Base-by-base conservation (phyloP, 1,140 invertebrate genomes). In the Drosophila ohnishii region DNA sequence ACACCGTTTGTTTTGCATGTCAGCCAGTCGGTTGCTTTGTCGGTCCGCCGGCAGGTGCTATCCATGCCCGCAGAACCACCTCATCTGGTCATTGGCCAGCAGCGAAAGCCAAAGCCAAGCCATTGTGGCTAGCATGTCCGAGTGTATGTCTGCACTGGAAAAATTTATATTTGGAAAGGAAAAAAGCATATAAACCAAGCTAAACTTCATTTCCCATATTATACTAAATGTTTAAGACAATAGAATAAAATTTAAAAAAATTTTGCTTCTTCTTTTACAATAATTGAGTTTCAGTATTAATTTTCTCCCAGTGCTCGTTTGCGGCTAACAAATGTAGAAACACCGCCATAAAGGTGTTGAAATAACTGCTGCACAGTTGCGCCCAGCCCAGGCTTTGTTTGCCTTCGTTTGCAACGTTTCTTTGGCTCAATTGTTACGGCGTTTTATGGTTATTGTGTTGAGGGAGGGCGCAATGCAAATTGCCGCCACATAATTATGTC, bases 401-500 rank as follows among this genome's bases (percentile, higher is more conserved):
- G 47, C 56, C 55, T 59, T 40, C 56, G 37, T 57, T 42, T 44
- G 14, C 37, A 44, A 66, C 55, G 19, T 30, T 64, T 56, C 61
- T 61, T 69, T 76, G 61, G 61, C 75, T 56, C 62, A 78, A 87
- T 88, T 88, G 84, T 88, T 88, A 77, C 64, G 72, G 66, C 66
- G 67, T 83, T 87, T 87, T 88, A 80, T 80, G 79, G 84, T 60
- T 61, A 70, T 78, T 86, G 75, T 83, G 66, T 76, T 79, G 72
- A 76, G 80, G 73, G 73, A 76, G 73, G 80, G 69, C 59, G 73
- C 80, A 84, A 88, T 89, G 80, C 77, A 89, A 87, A 87, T 87
- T 88, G 80, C 74, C 45, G 66, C 77, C 80, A 84, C 77, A 89
- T 88, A 88, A 88, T 88, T 88, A 88, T 88, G 84, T 88, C 77